These are phyloP conservation scores for Rhynchotus rufescens DNA, from an alignment of 2,797 vertebrate genomes.

Conservation along the genomic window DNA sequence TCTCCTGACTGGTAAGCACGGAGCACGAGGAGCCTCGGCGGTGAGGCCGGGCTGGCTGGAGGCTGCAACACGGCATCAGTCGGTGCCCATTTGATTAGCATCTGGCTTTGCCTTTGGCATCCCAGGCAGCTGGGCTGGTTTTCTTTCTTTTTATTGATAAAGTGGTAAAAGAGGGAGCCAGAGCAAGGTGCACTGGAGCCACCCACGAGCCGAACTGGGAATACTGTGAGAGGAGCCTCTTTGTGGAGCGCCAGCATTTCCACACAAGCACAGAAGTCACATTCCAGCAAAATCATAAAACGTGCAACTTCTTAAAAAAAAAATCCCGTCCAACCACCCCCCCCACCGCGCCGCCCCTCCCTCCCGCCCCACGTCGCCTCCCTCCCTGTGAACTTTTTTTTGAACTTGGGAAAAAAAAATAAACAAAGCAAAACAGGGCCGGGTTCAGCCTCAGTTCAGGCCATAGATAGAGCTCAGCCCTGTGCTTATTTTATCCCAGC, in stretches of 20 bases:
- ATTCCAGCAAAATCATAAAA: neutral
- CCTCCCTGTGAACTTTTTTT: conserved; percentile 13
- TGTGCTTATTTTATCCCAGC: conserved; percentile 12
- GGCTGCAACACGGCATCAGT: too few species aligned
- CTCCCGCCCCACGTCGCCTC: neutral
- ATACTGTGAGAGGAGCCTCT: neutral
- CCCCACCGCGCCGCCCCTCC: too few species aligned
- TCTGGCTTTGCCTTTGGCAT: neutral
- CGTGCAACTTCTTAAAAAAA: neutral
- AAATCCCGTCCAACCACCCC: neutral
- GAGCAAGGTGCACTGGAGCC: neutral
- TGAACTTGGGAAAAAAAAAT: conserved; percentile 11
- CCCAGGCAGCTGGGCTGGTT: neutral
- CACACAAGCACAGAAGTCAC: neutral
- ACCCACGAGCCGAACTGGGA: neutral
- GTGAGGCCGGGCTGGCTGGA: too few species aligned
- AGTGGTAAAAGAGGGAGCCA: neutral
- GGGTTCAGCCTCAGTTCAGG: conserved; percentile 40
- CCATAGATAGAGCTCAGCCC: conserved; percentile 2
- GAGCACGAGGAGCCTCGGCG: too few species aligned
- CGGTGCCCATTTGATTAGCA: too few species aligned
- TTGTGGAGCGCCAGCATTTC: neutral
- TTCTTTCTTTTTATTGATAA: neutral
- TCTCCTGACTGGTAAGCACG: too few species aligned
- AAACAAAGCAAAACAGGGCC: neutral